Base-by-base conservation (phyloP, 2,888 invertebrate species). In the Sphaerophoria rueppellii region DNA sequence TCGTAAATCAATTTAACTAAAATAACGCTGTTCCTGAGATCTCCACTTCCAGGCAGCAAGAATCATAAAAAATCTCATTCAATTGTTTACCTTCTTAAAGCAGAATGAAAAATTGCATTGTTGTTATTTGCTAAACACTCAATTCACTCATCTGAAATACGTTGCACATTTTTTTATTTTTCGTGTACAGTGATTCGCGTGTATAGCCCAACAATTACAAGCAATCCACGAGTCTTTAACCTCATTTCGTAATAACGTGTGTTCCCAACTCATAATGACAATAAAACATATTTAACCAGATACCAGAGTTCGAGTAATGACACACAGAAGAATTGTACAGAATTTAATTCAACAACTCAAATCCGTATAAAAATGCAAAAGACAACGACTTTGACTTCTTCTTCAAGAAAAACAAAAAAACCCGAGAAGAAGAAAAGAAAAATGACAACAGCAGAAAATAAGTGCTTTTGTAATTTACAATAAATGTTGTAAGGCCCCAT, bases 231-330 rank as follows among this genome's bases (percentile, higher is more conserved):
- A 85, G 85, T 81, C 85, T 85, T 85, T 85, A 85, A 85, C 85
- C 85, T 77, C 85, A 73, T 85, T 85, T 85, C 85, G 85, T 81
- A 85, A 85, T 85, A 40, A 85, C 76, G 81, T 67, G 73, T 81
- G 85, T 81, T 85, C 85, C 81, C 85, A 77, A 77, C 76, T 85
- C 81, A 81, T 85, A 76, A 85, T 77, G 77, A 85, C 81, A 85
- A 85, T 85, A 85, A 85, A 81, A 85, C 81, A 85, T 77, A 85
- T 85, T 85, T 85, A 85, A 83, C 76, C 85, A 69, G 81, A 73
- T 81, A 83, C 76, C 85, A 69, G 81, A 73, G 81, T 76, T 70
- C 60, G 76, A 75, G 83, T 65, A 77, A 74, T 60, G 58, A 37
- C 71, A 58, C 54, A 34, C 6, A 40, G 7, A 14, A 61, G 12